phyloP scores from a whole-genome alignment of 2,797 vertebrate species.

The Hemitrygon akajei region DNA sequence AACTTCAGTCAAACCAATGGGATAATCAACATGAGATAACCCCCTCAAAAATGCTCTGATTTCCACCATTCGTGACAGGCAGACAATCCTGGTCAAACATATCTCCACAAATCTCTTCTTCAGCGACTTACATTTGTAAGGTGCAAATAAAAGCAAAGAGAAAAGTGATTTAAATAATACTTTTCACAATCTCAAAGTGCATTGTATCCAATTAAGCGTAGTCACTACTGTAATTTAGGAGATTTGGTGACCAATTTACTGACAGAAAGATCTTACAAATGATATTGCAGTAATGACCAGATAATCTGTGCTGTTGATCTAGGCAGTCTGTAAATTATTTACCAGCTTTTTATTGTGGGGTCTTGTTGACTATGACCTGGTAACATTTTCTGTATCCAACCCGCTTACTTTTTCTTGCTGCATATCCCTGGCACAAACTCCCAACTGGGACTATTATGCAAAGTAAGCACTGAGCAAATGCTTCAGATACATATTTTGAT shows the following conservation, averaged over 20 bases:
- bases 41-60: not conserved
- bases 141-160: too few species aligned
- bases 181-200: too few species aligned
- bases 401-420: not conserved
- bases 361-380: not conserved
- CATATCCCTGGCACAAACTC: not conserved
- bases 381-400: not conserved
- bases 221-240: too few species aligned
- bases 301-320: too few species aligned
- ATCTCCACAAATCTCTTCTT: not conserved
- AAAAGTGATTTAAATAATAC: too few species aligned
- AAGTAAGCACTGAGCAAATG: not conserved
- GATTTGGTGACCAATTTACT: too few species aligned
- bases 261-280: too few species aligned
- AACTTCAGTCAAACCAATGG: not conserved
- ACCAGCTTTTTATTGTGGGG: not conserved
- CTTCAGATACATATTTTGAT: not conserved
- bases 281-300: too few species aligned
- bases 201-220: too few species aligned
- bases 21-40: not conserved
- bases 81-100: not conserved
- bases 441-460: not conserved
- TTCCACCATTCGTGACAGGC: not conserved
- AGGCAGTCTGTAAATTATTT: not conserved
- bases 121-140: not conserved